phyloP scores from a whole-genome alignment of 2,888 invertebrate species.

The Zelleria hepariella region DNA sequence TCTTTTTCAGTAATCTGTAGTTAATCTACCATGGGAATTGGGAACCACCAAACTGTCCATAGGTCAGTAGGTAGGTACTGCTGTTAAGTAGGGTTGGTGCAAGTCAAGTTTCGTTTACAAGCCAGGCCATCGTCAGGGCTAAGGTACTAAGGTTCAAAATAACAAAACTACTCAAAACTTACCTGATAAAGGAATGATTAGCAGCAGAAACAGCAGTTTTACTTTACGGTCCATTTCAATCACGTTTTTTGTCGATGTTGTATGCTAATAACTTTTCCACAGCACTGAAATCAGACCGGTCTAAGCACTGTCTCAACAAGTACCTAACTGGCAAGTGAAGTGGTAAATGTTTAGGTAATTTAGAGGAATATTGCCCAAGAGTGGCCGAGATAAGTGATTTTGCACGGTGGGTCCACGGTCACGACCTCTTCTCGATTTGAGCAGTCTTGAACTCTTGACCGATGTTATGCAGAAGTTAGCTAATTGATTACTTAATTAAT shows the following conservation, averaged over 20 bases:
- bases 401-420: constrained; percentile 49
- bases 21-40: too few species aligned
- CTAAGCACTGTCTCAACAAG: neutral
- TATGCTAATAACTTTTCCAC: too few species aligned
- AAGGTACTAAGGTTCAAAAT: too few species aligned
- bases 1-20: too few species aligned
- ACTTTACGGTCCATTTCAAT: neutral
- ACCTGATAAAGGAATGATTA: neutral
- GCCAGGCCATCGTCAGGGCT: too few species aligned
- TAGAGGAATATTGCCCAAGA: constrained; percentile 28
- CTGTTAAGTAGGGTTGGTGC: too few species aligned
- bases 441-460: neutral
- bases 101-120: too few species aligned
- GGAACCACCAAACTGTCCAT: too few species aligned
- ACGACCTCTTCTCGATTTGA: constrained; percentile 36
- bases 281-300: neutral
- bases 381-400: constrained; percentile 43
- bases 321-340: neutral
- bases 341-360: constrained; percentile 28
- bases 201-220: neutral
- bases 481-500: neutral
- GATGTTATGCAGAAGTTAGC: neutral
- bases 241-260: too few species aligned
- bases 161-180: neutral
- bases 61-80: too few species aligned